phyloP scores from a whole-genome alignment of 2,113 vertebrate genomes.

The Albula goreensis region DNA sequence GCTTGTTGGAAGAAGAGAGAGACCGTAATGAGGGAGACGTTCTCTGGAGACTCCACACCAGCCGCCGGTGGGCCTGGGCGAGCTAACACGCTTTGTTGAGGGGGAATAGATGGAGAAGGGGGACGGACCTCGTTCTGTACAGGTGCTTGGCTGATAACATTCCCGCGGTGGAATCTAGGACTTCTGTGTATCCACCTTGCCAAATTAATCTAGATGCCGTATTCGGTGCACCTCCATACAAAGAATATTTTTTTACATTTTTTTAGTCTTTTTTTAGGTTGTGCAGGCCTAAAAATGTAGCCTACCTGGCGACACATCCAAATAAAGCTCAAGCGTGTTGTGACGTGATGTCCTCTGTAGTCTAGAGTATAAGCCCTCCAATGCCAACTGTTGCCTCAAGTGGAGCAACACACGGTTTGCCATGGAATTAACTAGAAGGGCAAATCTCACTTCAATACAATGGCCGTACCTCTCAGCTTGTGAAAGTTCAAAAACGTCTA shows the following conservation, averaged over 20 bases:
- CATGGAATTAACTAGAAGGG: not conserved
- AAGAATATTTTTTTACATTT: too few relatives aligned
- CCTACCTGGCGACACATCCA: too few relatives aligned
- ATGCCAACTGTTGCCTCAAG: not conserved
- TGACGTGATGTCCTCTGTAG: too few relatives aligned
- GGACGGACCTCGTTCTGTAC: not conserved
- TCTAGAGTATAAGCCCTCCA: too few relatives aligned
- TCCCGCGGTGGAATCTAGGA: not conserved
- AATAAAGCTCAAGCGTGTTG: too few relatives aligned
- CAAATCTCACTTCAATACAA: too few relatives aligned
- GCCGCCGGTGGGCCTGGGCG: conserved; percentile 1
- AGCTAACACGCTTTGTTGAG: not conserved
- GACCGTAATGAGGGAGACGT: conserved; percentile 26
- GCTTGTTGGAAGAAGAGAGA: not conserved
- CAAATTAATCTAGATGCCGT: not conserved
- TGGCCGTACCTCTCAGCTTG: too few relatives aligned
- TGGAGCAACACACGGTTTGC: not conserved
- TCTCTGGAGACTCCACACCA: conserved; percentile 10
- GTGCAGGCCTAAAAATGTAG: too few relatives aligned
- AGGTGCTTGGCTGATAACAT: not conserved
- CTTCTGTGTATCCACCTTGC: not conserved
- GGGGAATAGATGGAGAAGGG: not conserved
- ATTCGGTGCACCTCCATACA: too few relatives aligned
- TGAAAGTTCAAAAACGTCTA: too few relatives aligned
- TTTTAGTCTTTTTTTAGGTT: too few relatives aligned